A percentile compares a stretch with the other conserved stretches of the same genome.
phyloP scores from a whole-genome alignment of 2,113 vertebrate species.

The Syngnathus typhle region DNA sequence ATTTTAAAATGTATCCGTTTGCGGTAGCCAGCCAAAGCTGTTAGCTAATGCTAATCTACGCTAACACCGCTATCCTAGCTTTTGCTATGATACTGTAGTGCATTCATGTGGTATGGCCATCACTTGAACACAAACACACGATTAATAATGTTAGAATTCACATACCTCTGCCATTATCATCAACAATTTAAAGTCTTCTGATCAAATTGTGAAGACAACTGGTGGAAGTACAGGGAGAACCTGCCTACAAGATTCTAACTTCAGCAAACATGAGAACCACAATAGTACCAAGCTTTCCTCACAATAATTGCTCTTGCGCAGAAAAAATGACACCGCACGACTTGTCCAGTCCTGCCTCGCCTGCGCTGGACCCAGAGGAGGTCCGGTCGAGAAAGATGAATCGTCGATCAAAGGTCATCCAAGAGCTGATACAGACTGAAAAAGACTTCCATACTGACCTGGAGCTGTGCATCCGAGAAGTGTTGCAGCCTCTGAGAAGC shows the following conservation, averaged over 20 bases:
- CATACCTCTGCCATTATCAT: too few relatives aligned
- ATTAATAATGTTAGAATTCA: too few relatives aligned
- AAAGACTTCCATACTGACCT: constrained; percentile 81
- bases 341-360: constrained; percentile 50
- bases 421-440: constrained; percentile 89
- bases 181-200: too few relatives aligned
- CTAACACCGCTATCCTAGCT: too few relatives aligned
- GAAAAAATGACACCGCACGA: constrained; percentile 84
- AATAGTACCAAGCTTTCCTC: neutral
- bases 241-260: neutral
- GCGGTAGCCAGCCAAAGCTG: too few relatives aligned
- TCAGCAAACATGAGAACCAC: neutral
- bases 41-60: too few relatives aligned
- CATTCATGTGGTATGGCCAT: too few relatives aligned
- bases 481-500: constrained; percentile 82
- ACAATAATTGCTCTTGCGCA: constrained; percentile 39
- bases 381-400: constrained; percentile 76
- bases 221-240: neutral
- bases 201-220: neutral
- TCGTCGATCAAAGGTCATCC: constrained; percentile 82
- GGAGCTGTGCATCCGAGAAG: constrained; percentile 84
- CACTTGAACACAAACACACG: too few relatives aligned
- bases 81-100: too few relatives aligned
- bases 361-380: constrained; percentile 71
- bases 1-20: too few relatives aligned